phyloP scores from a whole-genome alignment of 2,888 invertebrate genomes.

The Plebejus melissa region DNA sequence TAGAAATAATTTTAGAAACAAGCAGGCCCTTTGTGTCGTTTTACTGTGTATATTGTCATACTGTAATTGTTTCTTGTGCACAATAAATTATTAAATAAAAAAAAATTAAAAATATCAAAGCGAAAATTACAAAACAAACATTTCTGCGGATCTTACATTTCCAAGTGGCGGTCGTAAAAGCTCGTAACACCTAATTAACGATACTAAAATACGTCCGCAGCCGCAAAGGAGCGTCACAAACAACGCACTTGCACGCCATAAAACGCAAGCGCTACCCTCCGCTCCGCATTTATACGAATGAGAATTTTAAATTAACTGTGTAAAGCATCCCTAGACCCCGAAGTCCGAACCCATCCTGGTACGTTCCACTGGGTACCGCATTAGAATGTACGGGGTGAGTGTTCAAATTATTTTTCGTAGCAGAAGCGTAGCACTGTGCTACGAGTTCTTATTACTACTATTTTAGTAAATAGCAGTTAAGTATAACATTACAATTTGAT shows the following conservation, averaged over 20 bases:
- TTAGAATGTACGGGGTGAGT: neutral
- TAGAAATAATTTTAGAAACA: no score
- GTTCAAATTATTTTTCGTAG: no score
- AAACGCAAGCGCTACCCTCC: slow-evolving; percentile 78
- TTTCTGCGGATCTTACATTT: slow-evolving; percentile 26
- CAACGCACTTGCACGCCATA: slow-evolving; percentile 75
- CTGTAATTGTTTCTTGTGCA: no score
- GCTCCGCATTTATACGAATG: slow-evolving; percentile 77
- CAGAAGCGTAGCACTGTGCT: no score
- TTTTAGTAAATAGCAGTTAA: no score
- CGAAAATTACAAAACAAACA: slow-evolving; percentile 3
- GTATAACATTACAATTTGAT: no score
- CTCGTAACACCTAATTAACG: slow-evolving; percentile 76
- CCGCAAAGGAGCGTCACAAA: slow-evolving; percentile 70
- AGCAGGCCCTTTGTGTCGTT: no score
- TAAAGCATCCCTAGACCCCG: slow-evolving; percentile 61
- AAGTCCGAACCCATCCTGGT: slow-evolving; percentile 39
- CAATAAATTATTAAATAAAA: no score
- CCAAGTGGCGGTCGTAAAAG: slow-evolving; percentile 45
- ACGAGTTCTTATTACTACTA: no score
- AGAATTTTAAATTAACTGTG: slow-evolving; percentile 79
- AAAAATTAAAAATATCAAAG: neutral
- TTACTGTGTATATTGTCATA: no score
- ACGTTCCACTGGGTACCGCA: slow-evolving; percentile 45
- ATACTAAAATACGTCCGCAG: slow-evolving; percentile 73